Evolutionary conservation across 1,140 invertebrate species (phyloP), one percentile per base, ranked within the genome.

Genomic region (Nasonia longicornis): DNA sequence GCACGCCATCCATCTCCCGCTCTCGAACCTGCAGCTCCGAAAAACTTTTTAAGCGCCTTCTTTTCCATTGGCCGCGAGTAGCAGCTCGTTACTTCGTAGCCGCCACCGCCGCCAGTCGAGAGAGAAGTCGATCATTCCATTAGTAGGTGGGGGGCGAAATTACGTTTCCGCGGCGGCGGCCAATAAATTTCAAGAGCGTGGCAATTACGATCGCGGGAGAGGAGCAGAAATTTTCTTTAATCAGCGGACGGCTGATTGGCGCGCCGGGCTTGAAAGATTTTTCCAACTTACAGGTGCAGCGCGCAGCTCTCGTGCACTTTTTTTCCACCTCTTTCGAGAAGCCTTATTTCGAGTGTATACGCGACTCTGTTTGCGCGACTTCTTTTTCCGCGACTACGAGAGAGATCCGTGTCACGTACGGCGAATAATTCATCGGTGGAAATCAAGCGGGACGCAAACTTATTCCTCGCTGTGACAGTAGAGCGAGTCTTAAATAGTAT

Each of bases 11-110:
- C 26, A n/a, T 48, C 69, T 38, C 35, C 20, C 14, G 26, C 1
- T 35, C 69, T 38, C 38, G 2, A 16, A 16, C 71, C 7, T 38
- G 3, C 45, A 48, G 14, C 35, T 22, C 11, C 69, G 78, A 80
- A 74, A 71, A 79, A 79, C 48, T 72, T 71, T 78, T 79, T 42
- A 79, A 79, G 77, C 77, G 64, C 45, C 48, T 80, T 70, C 72
- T 80, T 80, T 69, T 75, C 20, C 16, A 66, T 71, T n/a, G 58
- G 67, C 35, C 22, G 26, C 35, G 31, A 35, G 38, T 38, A 35
- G 38, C 6, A 22, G 71, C 71, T 48, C 71, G 71, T 48, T 48
- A 73, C 73, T 42, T 42, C 29, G 69, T n/a, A 71, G 29, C 69
- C 69, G 10, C 31, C 35, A 14, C 12, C 69, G n/a, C 0, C 35